Evolutionary conservation across 2,797 vertebrate genomes (phyloP), one percentile per base, ranked within the genome.

Genomic region (Clarias platycephalus): DNA sequence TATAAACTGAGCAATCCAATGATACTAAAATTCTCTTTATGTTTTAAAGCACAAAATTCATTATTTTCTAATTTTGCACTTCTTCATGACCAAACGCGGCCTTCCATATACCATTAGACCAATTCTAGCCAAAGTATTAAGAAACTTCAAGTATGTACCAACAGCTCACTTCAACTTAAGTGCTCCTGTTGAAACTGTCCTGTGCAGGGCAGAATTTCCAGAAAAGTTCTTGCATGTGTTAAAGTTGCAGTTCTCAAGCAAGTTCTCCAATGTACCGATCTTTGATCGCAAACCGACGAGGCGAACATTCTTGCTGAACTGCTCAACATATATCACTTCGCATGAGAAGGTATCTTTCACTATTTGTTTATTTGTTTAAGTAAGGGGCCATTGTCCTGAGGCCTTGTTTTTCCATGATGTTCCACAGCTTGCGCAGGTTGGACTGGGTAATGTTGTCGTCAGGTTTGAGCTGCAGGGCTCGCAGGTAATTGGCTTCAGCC

Each of bases 351-450:
- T 40, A 75, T 31, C 20, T 26, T 49, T 86, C 91, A 88, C 83
- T 87, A 89, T 75, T 78, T 53, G 40, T 72, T 53, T 75, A 44
- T 75, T 86, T 86, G 81, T 84, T 75, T 78, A 53, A 44, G 55
- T 95, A 95, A 80, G 93, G 93, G 84, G 93, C 91, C 4, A 37
- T 90, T 88, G 93, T 98, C 94, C 95, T 97, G 92, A 99, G 91
- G 90, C 98, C 97, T 95, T 99, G 97, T 86, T 99, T 99, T 92
- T 99, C 98, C 97, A 99, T 99, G 92, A 99, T 99, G 93, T 99
- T 99, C 98, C 97, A 98, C 78, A 99, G 93, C 91, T 99, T 99
- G 78, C 97, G 98, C 88, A 99, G 94, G 91, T 99, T 99, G 83
- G 98, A 99, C 92, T 98, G 98, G 13, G 98, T 99, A 93, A 99